Percentiles rank a stretch among this genome's conserved stretches.
These are phyloP conservation scores for Poeciliopsis prolifica DNA, from an alignment of 2,113 vertebrate genomes.

Conservation along the genomic window DNA sequence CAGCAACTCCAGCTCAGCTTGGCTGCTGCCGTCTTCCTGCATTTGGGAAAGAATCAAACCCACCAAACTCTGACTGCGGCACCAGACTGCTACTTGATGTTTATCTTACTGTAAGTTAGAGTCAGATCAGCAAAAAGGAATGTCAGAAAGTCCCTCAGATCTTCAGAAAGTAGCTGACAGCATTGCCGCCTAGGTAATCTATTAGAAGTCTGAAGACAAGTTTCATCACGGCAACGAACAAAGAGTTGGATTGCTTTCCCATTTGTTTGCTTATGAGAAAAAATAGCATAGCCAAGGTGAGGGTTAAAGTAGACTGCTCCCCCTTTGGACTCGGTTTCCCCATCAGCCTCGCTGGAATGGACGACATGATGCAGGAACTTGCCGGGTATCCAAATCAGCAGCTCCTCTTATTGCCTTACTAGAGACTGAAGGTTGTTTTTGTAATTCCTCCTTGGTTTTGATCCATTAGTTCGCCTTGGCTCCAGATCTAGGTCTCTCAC, in stretches of 20 bases:
- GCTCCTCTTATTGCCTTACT: conserved; percentile 32
- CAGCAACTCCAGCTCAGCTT: conserved; percentile 15
- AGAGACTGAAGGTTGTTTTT: not conserved
- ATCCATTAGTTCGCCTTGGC: not conserved
- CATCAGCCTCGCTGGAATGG: conserved; percentile 66
- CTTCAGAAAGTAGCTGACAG: conserved; percentile 72
- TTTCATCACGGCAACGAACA: conserved; percentile 69
- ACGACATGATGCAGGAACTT: conserved; percentile 61
- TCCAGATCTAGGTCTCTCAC: not conserved
- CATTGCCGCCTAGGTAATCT: conserved; percentile 67
- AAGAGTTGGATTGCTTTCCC: conserved; percentile 69
- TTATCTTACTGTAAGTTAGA: not conserved
- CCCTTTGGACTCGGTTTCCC: conserved; percentile 64
- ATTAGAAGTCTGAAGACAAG: conserved; percentile 68
- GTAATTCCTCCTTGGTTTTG: conserved; percentile 22
- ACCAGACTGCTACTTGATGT: not conserved
- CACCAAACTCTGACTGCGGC: not conserved
- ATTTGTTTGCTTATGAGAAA: conserved; percentile 76
- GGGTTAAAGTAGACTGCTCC: conserved; percentile 68
- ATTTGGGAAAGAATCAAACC: not conserved
- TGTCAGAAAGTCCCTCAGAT: conserved; percentile 51
- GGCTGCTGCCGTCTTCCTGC: conserved; percentile 1
- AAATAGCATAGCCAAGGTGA: conserved; percentile 71
- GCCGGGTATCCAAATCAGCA: not conserved
- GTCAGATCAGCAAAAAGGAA: not conserved